Evolutionary conservation across 92 coral and sea anemone species (phyloP), one percentile per base, ranked within the genome.

Genomic region (Umimayanthus chanpuru): DNA sequence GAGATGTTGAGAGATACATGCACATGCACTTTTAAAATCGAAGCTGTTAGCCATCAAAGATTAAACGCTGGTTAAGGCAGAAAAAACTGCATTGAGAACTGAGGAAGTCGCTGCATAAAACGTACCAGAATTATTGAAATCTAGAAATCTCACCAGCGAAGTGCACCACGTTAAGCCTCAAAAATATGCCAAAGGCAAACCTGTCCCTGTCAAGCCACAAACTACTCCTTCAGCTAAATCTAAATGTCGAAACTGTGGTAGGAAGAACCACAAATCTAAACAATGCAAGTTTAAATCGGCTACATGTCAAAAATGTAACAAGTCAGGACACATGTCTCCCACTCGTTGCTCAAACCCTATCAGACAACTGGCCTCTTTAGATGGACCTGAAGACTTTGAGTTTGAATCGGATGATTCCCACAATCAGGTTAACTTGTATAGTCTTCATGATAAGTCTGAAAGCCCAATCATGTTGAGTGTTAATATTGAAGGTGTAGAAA

Each of bases 1-100:
- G 86, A 87, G 7, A 87, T 87, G 89, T 55, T 87, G 29, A 80
- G 89, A 32, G 84, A 88, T 56, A 67, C 80, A 41, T 85, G 80
- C 26, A 76, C 36, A 18, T 11, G 38, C 44, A 44, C 86, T 21
- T n/a, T n/a, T n/a, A n/a, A 64, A 70, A 18, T 80, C 81, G 58
- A 88, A 88, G 39, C 88, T 88, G 12, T 71, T 73, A 53, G 87
- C 79, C 53, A 67, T 61, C 10, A 81, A 30, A 72, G 91, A 72
- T 55, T 71, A 81, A 58, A 81, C 87, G 55, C 53, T 88, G 65
- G 82, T 23, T 55, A 88, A 14, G 41, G 87, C 81, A 32, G 70
- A 30, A 21, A 50, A 88, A 73, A 71, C 49, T 47, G 90, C 79
- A 1, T 67, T 79, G 76, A 82, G 82, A 58, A 47, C n/a, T n/a